A percentile compares a stretch with the other conserved stretches of the same genome.
These are phyloP conservation scores for Notothenia coriiceps DNA, from an alignment of 2,113 vertebrate species.

Conservation along the genomic window DNA sequence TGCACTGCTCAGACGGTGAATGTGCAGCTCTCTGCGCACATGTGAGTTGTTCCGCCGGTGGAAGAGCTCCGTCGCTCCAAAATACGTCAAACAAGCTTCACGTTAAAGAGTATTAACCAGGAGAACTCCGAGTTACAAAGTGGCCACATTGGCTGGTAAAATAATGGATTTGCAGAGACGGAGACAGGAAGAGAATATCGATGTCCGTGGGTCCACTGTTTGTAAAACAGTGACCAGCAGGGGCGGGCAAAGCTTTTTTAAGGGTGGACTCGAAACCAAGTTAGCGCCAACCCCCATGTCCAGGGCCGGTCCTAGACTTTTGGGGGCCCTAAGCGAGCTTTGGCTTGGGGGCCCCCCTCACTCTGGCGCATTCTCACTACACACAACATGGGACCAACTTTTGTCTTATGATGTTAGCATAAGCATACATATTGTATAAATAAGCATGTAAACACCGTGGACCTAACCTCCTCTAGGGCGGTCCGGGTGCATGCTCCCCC, in stretches of 20 bases:
- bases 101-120: neutral
- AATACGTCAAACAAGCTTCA: neutral
- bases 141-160: neutral
- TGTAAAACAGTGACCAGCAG: neutral
- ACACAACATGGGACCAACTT: no score
- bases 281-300: no score
- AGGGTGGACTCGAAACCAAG: neutral
- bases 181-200: neutral
- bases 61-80: slow-evolving; percentile 11
- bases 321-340: no score
- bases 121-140: neutral
- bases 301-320: no score
- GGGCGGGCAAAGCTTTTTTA: neutral
- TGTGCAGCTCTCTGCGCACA: slow-evolving; percentile 28
- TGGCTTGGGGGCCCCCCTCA: no score
- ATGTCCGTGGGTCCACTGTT: neutral
- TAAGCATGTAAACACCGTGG: no score
- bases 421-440: no score
- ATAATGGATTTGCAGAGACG: neutral
- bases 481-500: no score
- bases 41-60: slow-evolving; percentile 24
- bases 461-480: no score
- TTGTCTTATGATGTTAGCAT: no score
- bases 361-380: no score
- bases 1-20: neutral